These are phyloP conservation scores for Hirtodrosophila histrioides DNA, from an alignment of 2,888 invertebrate genomes.

Conservation along the genomic window DNA sequence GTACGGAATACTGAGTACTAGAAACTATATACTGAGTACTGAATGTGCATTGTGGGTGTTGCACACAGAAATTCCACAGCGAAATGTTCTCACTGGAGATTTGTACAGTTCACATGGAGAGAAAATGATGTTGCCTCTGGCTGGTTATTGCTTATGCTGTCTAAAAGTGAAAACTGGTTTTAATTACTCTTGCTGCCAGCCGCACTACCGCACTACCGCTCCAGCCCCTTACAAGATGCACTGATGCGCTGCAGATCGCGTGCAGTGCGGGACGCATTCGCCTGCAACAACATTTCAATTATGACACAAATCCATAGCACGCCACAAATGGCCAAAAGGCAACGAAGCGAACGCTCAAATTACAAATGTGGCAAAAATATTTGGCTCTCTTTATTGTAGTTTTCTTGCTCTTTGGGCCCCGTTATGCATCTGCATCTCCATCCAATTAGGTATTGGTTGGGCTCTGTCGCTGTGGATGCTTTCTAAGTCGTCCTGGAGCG, in stretches of 20 bases:
- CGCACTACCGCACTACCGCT: slow-evolving; percentile 4
- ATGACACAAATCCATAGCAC: slow-evolving; percentile 77
- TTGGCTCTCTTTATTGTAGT: slow-evolving; percentile 12
- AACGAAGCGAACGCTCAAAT: slow-evolving; percentile 55
- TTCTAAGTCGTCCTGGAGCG: slow-evolving; percentile 45
- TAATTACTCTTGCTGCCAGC: slow-evolving; percentile 51
- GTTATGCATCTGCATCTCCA: slow-evolving; percentile 74
- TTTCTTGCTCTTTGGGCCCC: slow-evolving; percentile 39
- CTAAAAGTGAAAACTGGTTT: slow-evolving; percentile 76
- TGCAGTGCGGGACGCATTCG: slow-evolving; percentile 37
- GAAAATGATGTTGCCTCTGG: slow-evolving; percentile 36
- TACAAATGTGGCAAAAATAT: slow-evolving; percentile 26
- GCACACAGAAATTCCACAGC: slow-evolving; percentile 42
- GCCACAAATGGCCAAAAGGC: slow-evolving; percentile 63
- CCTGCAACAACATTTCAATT: slow-evolving; percentile 63
- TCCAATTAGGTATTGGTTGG: slow-evolving; percentile 75
- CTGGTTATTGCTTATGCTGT: slow-evolving; percentile 24
- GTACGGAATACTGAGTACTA: slow-evolving; percentile 20
- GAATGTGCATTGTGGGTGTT: slow-evolving; percentile 54
- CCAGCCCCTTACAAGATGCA: slow-evolving; percentile 28
- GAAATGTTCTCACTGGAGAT: slow-evolving; percentile 38
- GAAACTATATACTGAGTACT: slow-evolving; percentile 15
- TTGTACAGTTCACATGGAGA: slow-evolving; percentile 34
- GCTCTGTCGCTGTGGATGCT: slow-evolving; percentile 42
- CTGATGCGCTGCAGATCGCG: slow-evolving; percentile 61